Conservation (phyloP, 2,113 vertebrate genomes). For the Scomber scombrus region DNA sequence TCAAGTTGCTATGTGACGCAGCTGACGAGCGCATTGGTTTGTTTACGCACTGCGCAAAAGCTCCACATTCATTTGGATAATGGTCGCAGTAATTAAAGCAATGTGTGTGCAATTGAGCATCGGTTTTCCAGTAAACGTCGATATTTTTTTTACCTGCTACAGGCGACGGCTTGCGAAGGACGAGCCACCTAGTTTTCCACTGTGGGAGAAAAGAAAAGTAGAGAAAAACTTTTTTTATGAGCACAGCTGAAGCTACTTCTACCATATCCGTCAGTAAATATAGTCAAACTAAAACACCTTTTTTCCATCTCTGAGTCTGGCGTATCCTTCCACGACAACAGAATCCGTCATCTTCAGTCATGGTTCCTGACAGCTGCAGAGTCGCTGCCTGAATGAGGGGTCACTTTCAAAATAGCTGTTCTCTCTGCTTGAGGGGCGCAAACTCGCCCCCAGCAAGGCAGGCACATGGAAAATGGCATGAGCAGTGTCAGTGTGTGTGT, state of each 20-base stretch:
- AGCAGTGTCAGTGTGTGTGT: slow-evolving; percentile 29
- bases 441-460: slow-evolving; percentile 60
- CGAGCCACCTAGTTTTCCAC: slow-evolving; percentile 96
- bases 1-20: slow-evolving; percentile 3
- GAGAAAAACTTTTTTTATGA: slow-evolving; percentile 28
- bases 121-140: background rate
- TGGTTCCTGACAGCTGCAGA: slow-evolving; percentile 94
- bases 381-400: slow-evolving; percentile 85
- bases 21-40: background rate
- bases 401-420: slow-evolving; percentile 95
- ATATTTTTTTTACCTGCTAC: slow-evolving; percentile 89
- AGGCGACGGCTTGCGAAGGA: slow-evolving; percentile 94
- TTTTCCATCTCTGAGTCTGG: slow-evolving; percentile 95
- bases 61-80: background rate
- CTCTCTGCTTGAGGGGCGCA: slow-evolving; percentile 65
- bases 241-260: background rate
- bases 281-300: slow-evolving; percentile 82
- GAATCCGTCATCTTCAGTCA: slow-evolving; percentile 99
- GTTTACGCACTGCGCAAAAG: background rate
- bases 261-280: background rate
- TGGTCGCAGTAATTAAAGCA: background rate
- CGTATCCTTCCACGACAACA: slow-evolving; percentile 96
- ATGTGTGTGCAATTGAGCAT: background rate
- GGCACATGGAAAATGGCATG: slow-evolving; percentile 61
- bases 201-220: slow-evolving; percentile 74